These are phyloP conservation scores for Melipona beecheii DNA, from an alignment of 2,888 invertebrate species.

Conservation along the genomic window DNA sequence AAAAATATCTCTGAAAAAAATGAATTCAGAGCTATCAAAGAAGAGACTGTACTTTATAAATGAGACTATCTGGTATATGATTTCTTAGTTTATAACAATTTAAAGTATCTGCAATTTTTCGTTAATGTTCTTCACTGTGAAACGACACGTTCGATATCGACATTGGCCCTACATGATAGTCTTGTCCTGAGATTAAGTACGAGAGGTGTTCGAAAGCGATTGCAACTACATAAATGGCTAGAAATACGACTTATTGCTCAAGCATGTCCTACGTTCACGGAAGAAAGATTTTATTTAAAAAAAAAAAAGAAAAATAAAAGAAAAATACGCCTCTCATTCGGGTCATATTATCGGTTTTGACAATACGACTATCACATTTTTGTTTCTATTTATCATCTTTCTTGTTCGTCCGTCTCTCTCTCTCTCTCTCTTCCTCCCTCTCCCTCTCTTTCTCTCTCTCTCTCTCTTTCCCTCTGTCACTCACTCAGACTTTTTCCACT, in stretches of 20 bases:
- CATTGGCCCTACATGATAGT: conserved; percentile 13
- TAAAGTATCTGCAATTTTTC: too few relatives aligned
- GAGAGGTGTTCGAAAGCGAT: conserved; percentile 60
- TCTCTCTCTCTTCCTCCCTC: conserved; percentile 27
- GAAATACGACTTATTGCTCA: conserved; percentile 24
- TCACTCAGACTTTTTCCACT: conserved; percentile 75
- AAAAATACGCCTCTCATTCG: conserved; percentile 55
- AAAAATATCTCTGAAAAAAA: too few relatives aligned
- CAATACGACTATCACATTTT: conserved; percentile 82
- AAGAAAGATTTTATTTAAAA: conserved; percentile 30
- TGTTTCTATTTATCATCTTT: conserved; percentile 51
- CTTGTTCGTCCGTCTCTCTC: neutral
- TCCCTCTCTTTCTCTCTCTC: conserved; percentile 51
- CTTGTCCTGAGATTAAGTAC: conserved; percentile 64
- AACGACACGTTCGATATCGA: conserved; percentile 1
- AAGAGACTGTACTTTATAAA: too few relatives aligned
- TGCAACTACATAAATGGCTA: conserved; percentile 15
- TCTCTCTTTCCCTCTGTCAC: conserved; percentile 51
- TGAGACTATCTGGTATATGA: too few relatives aligned
- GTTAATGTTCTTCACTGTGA: too few relatives aligned
- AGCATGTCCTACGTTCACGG: conserved; percentile 12
- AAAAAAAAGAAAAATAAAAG: conserved; percentile 25
- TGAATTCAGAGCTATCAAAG: too few relatives aligned
- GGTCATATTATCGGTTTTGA: conserved; percentile 70
- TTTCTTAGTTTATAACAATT: too few relatives aligned